Conservation (phyloP, 2,113 vertebrate genomes). For the Eclectus roratus region DNA sequence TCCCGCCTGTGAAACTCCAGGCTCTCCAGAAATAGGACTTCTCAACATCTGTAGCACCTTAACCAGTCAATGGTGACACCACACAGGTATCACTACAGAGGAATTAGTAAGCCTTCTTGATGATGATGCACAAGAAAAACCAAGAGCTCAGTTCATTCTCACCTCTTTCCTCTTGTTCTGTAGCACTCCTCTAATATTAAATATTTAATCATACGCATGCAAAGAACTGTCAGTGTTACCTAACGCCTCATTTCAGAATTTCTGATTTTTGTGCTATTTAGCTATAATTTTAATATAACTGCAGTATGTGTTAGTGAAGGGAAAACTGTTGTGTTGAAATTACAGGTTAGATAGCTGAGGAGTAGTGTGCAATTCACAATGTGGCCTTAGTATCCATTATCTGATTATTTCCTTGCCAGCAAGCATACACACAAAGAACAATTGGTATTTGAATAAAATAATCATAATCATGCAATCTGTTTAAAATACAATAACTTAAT, state of each 20-base stretch:
- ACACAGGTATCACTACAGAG: background rate
- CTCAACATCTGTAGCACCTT: background rate
- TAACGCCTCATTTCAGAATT: background rate
- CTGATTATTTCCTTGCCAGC: slow-evolving; percentile 42
- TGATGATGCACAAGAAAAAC: background rate
- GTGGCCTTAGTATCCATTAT: slow-evolving; percentile 10
- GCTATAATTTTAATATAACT: slow-evolving; percentile 10
- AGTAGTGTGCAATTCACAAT: background rate
- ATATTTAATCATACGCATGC: background rate
- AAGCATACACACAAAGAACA: slow-evolving; percentile 29
- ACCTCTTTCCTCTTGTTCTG: background rate
- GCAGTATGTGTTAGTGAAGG: background rate
- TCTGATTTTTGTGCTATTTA: slow-evolving; percentile 2
- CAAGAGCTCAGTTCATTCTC: background rate
- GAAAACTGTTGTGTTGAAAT: slow-evolving; percentile 31
- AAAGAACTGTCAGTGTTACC: background rate
- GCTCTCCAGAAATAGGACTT: background rate
- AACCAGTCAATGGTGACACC: background rate
- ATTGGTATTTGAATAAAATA: slow-evolving; percentile 46
- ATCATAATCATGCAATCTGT: slow-evolving; percentile 21
- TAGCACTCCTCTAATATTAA: background rate
- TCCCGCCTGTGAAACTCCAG: background rate
- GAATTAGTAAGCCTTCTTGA: background rate
- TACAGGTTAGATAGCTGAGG: slow-evolving; percentile 13
- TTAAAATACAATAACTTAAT: slow-evolving; percentile 49